These are phyloP conservation scores for Anabas testudineus DNA, from an alignment of 2,797 vertebrate species.

Conservation along the genomic window DNA sequence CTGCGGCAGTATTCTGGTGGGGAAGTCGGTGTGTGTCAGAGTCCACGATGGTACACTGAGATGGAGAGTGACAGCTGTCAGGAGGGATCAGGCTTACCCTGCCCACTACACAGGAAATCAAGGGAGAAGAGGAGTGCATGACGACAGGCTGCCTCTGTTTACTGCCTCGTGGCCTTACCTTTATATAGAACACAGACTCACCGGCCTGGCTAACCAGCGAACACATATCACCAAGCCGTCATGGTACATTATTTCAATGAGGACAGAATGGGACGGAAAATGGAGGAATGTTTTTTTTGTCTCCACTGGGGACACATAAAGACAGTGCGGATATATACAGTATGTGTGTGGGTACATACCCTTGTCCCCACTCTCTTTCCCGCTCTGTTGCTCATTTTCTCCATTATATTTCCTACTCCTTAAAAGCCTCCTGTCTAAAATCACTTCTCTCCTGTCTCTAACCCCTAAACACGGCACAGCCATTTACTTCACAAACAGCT, in stretches of 20 bases:
- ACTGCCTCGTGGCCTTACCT: slow-evolving; percentile 59
- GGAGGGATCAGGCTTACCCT: slow-evolving; percentile 75
- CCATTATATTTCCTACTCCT: slow-evolving; percentile 60
- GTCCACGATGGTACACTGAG: slow-evolving; percentile 54
- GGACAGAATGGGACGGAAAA: slow-evolving; percentile 56
- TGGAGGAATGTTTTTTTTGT: slow-evolving; percentile 36
- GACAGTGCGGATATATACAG: slow-evolving; percentile 41
- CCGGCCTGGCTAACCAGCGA: slow-evolving; percentile 40
- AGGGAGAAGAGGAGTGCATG: slow-evolving; percentile 47
- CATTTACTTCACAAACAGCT: slow-evolving; percentile 79
- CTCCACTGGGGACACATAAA: slow-evolving; percentile 48
- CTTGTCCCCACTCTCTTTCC: slow-evolving; percentile 41
- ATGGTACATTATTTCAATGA: slow-evolving; percentile 66
- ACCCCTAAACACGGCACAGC: slow-evolving; percentile 63
- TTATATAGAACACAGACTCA: slow-evolving; percentile 62
- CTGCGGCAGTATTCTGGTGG: slow-evolving; percentile 52
- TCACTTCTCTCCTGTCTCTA: slow-evolving; percentile 59
- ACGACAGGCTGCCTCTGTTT: slow-evolving; percentile 70
- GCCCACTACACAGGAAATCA: slow-evolving; percentile 64
- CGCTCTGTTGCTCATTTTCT: slow-evolving; percentile 63
- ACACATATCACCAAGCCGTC: slow-evolving; percentile 64
- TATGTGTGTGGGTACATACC: slow-evolving; percentile 22
- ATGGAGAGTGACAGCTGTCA: slow-evolving; percentile 84
- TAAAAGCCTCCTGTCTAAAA: slow-evolving; percentile 73
- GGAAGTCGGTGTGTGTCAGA: slow-evolving; percentile 53